Conservation (phyloP, 2,113 vertebrate species). For the Dasyurus viverrinus region DNA sequence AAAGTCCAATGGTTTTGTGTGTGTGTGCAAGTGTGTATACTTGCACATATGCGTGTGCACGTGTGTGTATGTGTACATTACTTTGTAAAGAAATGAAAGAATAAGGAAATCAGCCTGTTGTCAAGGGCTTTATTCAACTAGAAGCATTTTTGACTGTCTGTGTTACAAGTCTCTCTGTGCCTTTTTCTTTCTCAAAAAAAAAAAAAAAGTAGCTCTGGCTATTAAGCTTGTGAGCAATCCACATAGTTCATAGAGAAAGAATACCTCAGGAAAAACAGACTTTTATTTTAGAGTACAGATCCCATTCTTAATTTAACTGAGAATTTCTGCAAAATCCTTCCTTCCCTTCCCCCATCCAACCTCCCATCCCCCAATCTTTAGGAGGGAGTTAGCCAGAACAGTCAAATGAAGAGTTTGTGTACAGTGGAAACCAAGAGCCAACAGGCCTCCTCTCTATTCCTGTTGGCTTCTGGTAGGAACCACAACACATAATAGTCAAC, state of each 20-base stretch:
- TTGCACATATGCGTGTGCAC: not conserved
- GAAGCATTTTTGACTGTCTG: not conserved
- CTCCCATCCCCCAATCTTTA: not conserved
- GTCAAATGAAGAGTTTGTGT: not conserved
- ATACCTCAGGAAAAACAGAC: conserved; percentile 81
- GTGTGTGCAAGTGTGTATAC: not conserved
- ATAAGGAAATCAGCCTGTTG: not conserved
- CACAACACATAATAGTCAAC: not conserved
- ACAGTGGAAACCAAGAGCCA: not conserved
- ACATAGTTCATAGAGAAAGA: conserved; percentile 43
- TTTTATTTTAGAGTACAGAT: conserved; percentile 6
- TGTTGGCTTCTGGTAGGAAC: not conserved
- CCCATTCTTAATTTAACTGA: conserved; percentile 1
- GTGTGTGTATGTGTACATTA: not conserved
- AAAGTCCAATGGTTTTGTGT: conserved; percentile 1
- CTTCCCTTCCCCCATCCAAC: not conserved
- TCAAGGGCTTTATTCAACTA: not conserved
- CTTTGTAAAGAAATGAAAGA: not conserved
- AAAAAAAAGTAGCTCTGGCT: not conserved
- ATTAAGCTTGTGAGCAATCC: not conserved
- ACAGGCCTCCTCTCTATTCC: not conserved
- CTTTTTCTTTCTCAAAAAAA: conserved; percentile 35
- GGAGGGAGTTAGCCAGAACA: conserved; percentile 22
- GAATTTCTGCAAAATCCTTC: not conserved
- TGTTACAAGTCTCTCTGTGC: not conserved